A percentile compares a stretch with the other conserved stretches of the same genome.
These are phyloP conservation scores for Reticulitermes lucifugus DNA, from an alignment of 2,888 invertebrate genomes.

Conservation along the genomic window DNA sequence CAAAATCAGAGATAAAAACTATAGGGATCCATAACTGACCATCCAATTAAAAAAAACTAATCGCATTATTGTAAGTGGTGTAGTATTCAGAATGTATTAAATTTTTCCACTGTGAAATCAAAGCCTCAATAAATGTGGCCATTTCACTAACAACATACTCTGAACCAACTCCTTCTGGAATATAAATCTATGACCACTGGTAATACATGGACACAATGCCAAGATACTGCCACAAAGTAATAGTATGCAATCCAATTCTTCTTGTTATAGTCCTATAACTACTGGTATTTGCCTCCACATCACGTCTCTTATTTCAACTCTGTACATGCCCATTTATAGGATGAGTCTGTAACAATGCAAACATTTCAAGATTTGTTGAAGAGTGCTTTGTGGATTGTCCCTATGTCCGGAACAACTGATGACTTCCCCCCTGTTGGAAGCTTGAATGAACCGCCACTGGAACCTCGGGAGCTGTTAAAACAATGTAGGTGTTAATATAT, in stretches of 20 bases:
- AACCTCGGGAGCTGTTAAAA: slow-evolving; percentile 44
- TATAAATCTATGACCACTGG: background rate
- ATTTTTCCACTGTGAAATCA: too few species aligned
- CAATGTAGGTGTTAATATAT: background rate
- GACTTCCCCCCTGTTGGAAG: slow-evolving; percentile 68
- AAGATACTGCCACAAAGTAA: slow-evolving; percentile 13
- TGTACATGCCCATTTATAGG: background rate
- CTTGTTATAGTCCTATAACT: background rate
- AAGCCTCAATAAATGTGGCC: too few species aligned
- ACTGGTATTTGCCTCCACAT: background rate
- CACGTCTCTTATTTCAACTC: background rate
- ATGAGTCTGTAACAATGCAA: background rate
- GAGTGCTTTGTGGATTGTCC: slow-evolving; percentile 77
- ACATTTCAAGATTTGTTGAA: slow-evolving; percentile 60
- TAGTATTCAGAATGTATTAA: too few species aligned
- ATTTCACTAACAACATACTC: background rate
- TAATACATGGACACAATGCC: slow-evolving; percentile 2
- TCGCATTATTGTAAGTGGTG: too few species aligned
- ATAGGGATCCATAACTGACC: too few species aligned
- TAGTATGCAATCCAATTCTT: background rate
- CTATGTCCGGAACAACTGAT: slow-evolving; percentile 73
- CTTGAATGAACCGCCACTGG: slow-evolving; percentile 53
- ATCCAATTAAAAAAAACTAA: too few species aligned
- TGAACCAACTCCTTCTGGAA: background rate
- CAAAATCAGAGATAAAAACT: too few species aligned